A percentile compares a stretch with the other conserved stretches of the same genome.
Evolutionary conservation across 2,797 vertebrate species (phyloP).

Genomic region (Aeoliscus strigatus): DNA sequence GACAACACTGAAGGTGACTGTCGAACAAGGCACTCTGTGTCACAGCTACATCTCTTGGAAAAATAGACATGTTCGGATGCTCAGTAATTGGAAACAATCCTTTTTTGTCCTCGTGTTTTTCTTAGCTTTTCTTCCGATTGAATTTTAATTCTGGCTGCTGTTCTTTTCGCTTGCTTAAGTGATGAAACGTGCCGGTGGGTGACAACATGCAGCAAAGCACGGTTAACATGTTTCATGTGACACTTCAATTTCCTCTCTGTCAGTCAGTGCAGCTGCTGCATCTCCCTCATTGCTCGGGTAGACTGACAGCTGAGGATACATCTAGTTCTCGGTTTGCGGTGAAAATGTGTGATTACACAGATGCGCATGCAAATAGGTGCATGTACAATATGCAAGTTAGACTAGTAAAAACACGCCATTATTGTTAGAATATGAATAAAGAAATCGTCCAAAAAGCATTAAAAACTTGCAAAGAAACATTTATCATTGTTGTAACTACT

Average conservation of each 20-base stretch:
- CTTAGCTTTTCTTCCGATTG: conserved; percentile 6
- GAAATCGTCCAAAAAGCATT: too few species aligned
- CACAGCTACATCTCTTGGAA: conserved; percentile 5
- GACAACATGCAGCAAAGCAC: conserved; percentile 50
- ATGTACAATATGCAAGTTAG: conserved; percentile 7
- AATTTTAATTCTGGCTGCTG: conserved; percentile 13
- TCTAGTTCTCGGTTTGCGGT: conserved; percentile 25
- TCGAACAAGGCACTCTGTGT: conserved; percentile 9
- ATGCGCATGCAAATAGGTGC: conserved; percentile 19
- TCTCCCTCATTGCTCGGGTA: conserved; percentile 33
- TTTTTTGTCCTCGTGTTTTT: conserved; percentile 15
- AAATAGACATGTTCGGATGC: conserved; percentile 10
- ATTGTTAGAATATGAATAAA: neutral
- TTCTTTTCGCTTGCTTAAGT: conserved; percentile 30
- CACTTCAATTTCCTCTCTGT: conserved; percentile 70
- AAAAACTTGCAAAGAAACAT: too few species aligned
- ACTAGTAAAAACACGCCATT: conserved; percentile 5
- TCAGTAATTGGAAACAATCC: conserved; percentile 29
- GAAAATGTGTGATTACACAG: conserved; percentile 38
- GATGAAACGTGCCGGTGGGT: conserved; percentile 27
- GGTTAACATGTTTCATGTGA: conserved; percentile 66
- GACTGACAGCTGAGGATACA: conserved; percentile 52
- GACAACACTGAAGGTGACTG: conserved; percentile 38
- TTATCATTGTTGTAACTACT: too few species aligned
- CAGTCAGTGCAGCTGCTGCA: conserved; percentile 54